Conservation (phyloP, 2,888 invertebrate genomes). For the Subacronicta megacephala region DNA sequence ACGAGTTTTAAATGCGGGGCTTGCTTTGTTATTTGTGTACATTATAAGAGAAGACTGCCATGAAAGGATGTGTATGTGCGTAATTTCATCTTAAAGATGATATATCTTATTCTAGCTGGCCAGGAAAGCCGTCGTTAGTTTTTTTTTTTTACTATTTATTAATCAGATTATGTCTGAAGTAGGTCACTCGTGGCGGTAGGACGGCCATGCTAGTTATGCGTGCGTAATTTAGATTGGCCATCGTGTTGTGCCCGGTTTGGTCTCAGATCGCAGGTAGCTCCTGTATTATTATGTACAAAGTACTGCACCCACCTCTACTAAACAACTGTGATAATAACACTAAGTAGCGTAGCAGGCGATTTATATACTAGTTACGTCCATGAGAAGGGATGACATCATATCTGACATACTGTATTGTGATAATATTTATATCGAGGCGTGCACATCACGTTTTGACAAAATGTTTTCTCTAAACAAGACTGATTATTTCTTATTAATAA, state of each 20-base stretch:
- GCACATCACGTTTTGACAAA: constrained; percentile 80
- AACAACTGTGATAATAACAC: constrained; percentile 90
- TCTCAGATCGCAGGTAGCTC: constrained; percentile 84
- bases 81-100: constrained; percentile 85
- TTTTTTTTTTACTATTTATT: constrained; percentile 67
- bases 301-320: constrained; percentile 90
- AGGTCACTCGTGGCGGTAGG: constrained; percentile 63
- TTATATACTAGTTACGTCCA: constrained; percentile 90
- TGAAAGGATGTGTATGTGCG: constrained; percentile 83
- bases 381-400: constrained; percentile 90
- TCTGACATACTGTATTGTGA: constrained; percentile 90
- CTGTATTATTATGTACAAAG: constrained; percentile 89
- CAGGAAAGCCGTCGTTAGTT: constrained; percentile 65
- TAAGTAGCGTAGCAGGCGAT: constrained; percentile 90
- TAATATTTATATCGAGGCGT: constrained; percentile 82
- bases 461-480: constrained; percentile 90
- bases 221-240: constrained; percentile 75
- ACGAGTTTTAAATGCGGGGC: constrained; percentile 75
- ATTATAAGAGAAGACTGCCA: constrained; percentile 87
- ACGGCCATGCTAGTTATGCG: constrained; percentile 74
- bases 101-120: constrained; percentile 75
- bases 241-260: constrained; percentile 77
- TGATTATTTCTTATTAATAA: constrained; percentile 90
- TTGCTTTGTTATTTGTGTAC: constrained; percentile 87
- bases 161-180: constrained; percentile 66